phyloP scores from a whole-genome alignment of 1,140 invertebrate species.

The Ctenoplectra terminalis region DNA sequence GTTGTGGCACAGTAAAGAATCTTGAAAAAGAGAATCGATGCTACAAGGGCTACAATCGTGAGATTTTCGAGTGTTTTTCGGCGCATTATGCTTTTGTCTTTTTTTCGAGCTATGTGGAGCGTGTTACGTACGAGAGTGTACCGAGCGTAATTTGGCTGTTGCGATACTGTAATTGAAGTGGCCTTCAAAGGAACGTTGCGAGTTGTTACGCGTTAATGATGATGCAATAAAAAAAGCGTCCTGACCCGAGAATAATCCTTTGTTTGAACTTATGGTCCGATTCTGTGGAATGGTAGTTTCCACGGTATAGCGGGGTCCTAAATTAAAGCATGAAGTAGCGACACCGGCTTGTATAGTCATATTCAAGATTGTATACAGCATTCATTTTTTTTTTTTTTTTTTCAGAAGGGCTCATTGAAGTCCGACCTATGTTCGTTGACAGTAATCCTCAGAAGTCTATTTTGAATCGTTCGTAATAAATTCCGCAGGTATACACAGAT shows the following conservation, averaged over 20 bases:
- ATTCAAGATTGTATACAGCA: no score
- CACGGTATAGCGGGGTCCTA: no score
- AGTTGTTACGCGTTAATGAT: constrained; percentile 29
- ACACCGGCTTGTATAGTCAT: no score
- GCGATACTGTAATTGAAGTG: constrained; percentile 45
- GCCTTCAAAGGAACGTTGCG: constrained; percentile 26
- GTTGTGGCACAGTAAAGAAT: no score
- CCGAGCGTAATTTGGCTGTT: constrained; percentile 30
- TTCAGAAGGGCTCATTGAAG: no score
- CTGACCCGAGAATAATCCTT: constrained; percentile 16
- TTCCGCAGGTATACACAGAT: no score
- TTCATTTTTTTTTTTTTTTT: no score
- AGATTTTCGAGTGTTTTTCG: constrained; percentile 13
- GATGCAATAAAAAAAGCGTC: constrained; percentile 20
- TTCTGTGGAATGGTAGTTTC: no score
- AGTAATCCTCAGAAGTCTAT: no score
- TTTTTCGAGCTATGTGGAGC: constrained; percentile 40
- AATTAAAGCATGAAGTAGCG: no score
- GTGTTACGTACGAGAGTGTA: constrained; percentile 28
- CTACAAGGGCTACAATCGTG: neutral
- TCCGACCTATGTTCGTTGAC: no score
- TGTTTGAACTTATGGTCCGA: constrained; percentile 1
- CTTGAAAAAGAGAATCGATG: neutral
- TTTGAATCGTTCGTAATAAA: no score
- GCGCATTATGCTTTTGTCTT: constrained; percentile 10